A percentile compares a stretch with the other conserved stretches of the same genome.
These are phyloP conservation scores for Enteromius anoplus DNA, from an alignment of 2,797 vertebrate species.

Conservation along the genomic window DNA sequence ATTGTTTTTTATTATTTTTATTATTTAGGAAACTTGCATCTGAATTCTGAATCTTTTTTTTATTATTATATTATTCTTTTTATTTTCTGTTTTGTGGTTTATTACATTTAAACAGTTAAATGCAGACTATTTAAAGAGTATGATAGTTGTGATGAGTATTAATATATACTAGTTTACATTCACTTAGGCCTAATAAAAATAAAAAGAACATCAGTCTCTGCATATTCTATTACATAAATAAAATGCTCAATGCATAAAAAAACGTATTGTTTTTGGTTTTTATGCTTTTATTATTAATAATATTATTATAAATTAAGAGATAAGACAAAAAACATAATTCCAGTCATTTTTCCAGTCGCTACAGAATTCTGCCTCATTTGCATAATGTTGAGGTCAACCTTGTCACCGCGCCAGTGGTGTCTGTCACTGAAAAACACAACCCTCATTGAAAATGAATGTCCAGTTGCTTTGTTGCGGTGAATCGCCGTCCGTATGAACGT, in stretches of 20 bases:
- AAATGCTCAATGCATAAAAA: no score
- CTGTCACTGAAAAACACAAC: neutral
- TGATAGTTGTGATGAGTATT: neutral
- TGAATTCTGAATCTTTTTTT: no score
- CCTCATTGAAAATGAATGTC: neutral
- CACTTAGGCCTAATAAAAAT: neutral
- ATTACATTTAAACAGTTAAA: neutral
- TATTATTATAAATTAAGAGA: neutral
- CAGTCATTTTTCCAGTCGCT: neutral
- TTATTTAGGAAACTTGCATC: no score
- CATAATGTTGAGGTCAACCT: neutral
- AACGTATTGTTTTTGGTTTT: no score
- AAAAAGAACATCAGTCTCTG: no score
- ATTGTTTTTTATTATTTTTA: no score
- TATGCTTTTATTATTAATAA: neutral
- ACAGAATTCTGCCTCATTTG: neutral
- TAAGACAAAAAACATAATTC: neutral
- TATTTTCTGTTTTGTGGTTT: neutral
- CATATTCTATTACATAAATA: no score
- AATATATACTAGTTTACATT: neutral
- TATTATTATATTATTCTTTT: no score
- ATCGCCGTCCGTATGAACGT: constrained; percentile 1
- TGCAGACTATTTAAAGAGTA: neutral
- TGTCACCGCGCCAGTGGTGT: neutral
- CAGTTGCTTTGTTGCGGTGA: neutral